phyloP scores from a whole-genome alignment of 2,113 vertebrate species.

The Malurus alboscapulatus region DNA sequence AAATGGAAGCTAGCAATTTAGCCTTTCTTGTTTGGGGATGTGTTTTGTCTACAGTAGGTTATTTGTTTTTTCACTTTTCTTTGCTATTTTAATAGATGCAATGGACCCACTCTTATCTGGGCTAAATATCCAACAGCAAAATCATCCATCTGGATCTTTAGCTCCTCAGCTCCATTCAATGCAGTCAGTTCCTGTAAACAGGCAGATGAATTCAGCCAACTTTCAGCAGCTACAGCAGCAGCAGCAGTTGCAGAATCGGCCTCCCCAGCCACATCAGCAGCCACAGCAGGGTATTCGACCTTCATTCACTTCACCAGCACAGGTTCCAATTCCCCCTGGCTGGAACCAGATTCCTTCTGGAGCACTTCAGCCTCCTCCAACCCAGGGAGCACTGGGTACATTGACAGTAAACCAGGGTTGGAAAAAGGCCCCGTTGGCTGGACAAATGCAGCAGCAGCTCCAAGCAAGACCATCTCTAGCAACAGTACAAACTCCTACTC shows the following conservation, averaged over 20 bases:
- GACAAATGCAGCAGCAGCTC: conserved; percentile 83
- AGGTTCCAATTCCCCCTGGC: conserved; percentile 89
- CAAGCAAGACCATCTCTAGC: conserved; percentile 88
- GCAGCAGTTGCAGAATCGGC: conserved; percentile 80
- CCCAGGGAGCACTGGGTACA: conserved; percentile 81
- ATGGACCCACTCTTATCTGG: conserved; percentile 92
- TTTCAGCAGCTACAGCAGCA: conserved; percentile 89
- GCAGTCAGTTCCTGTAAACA: conserved; percentile 85
- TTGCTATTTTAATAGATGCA: conserved; percentile 77
- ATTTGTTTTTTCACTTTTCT: conserved; percentile 20
- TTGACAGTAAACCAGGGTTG: conserved; percentile 81
- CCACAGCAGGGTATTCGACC: conserved; percentile 84
- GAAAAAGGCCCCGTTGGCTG: conserved; percentile 90
- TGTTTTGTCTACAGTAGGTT: conserved; percentile 11
- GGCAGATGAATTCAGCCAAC: conserved; percentile 88
- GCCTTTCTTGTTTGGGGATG: background rate
- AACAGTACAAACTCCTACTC: conserved; percentile 92
- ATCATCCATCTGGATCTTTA: conserved; percentile 85
- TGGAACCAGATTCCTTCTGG: conserved; percentile 95
- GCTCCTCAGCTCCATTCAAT: conserved; percentile 89
- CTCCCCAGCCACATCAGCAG: conserved; percentile 83
- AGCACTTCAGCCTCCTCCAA: conserved; percentile 85
- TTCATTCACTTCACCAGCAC: conserved; percentile 87
- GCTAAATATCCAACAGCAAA: conserved; percentile 82
- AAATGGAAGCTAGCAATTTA: background rate